Evolutionary conservation across 2,888 invertebrate genomes (phyloP), one percentile per base, ranked within the genome.

Genomic region (Lordiphosa fenestrarum): DNA sequence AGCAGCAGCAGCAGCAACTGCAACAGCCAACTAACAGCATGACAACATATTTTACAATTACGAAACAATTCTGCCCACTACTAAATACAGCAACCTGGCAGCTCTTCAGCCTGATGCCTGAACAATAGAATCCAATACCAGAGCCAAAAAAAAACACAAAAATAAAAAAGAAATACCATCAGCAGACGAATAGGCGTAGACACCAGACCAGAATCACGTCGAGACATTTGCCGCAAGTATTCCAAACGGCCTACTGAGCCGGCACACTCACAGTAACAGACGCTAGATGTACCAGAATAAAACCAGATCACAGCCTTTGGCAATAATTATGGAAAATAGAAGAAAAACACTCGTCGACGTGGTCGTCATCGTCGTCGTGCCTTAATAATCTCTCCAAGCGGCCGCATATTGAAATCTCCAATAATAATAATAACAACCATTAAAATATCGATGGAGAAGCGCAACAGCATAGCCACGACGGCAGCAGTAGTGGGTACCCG

Each of bases 301-400:
- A 80, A 83, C 81, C 84, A 80, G 80, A 80, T 77, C 80, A 77
- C 72, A 71, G 84, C 80, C 84, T 64, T 70, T 82, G 51, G 84
- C 78, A 70, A 74, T 81, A 83, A 84, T 85, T 85, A 85, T 78
- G 74, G 62, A 73, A 73, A 75, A 30, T 10, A 30, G 69, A 73
- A 75, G 9, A 30, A 30, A 64, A 56, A 66, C 71, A 66, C 69
- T 71, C 65, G 64, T 57, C 56, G 56, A 44, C 38, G 53, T 52
- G 52, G 56, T 53, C 47, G 61, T 52, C 75, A 51, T 76, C 25
- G 25, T 25, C 25, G 25, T 25, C 71, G 76, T 73, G 78, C 73
- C 70, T 76, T 73, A 77, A 78, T 78, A 78, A 73, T 72, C 73
- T 66, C 73, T 65, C 59, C 73, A 64, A 73, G 58, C 60, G 55